These are phyloP conservation scores for Eulithis testata DNA, from an alignment of 2,888 invertebrate genomes.

Conservation along the genomic window DNA sequence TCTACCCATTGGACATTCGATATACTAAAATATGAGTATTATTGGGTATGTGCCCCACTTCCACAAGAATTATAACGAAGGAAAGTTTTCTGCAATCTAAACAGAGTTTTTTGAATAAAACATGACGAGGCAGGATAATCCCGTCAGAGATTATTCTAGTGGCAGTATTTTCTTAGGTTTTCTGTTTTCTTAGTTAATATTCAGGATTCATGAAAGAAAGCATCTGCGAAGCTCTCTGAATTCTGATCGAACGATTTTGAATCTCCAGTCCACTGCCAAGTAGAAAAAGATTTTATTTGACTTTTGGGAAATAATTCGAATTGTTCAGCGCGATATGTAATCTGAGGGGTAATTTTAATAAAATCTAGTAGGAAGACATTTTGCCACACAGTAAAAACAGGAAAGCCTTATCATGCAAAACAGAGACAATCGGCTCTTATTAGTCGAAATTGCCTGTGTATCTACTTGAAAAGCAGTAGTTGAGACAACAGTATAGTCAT, in stretches of 20 bases:
- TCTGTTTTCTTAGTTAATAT: slow-evolving; percentile 8
- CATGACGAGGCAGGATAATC: slow-evolving; percentile 12
- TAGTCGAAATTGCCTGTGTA: slow-evolving; percentile 3
- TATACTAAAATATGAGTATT: slow-evolving; percentile 23
- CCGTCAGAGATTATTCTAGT: slow-evolving; percentile 5
- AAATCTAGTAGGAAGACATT: neutral
- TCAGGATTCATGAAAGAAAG: slow-evolving; percentile 6
- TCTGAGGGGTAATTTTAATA: neutral
- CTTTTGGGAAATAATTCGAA: neutral
- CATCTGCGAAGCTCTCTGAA: slow-evolving; percentile 1
- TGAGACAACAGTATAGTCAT: slow-evolving; percentile 4
- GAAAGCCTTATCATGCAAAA: neutral
- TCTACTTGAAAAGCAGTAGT: neutral
- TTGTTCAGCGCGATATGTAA: neutral
- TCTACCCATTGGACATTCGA: slow-evolving; percentile 21
- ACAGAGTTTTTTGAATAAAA: slow-evolving; percentile 18
- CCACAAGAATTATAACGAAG: slow-evolving; percentile 15
- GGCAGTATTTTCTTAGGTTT: slow-evolving; percentile 17
- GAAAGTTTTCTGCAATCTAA: slow-evolving; percentile 13
- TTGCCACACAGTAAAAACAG: too few species aligned
- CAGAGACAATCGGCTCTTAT: neutral
- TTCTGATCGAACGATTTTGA: neutral
- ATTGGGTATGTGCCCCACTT: slow-evolving; percentile 21
- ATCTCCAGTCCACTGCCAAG: neutral
- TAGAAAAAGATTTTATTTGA: too few species aligned